Evolutionary conservation across 2,113 vertebrate species (phyloP), one percentile per base, ranked within the genome.

Genomic region (Proteles cristata): DNA sequence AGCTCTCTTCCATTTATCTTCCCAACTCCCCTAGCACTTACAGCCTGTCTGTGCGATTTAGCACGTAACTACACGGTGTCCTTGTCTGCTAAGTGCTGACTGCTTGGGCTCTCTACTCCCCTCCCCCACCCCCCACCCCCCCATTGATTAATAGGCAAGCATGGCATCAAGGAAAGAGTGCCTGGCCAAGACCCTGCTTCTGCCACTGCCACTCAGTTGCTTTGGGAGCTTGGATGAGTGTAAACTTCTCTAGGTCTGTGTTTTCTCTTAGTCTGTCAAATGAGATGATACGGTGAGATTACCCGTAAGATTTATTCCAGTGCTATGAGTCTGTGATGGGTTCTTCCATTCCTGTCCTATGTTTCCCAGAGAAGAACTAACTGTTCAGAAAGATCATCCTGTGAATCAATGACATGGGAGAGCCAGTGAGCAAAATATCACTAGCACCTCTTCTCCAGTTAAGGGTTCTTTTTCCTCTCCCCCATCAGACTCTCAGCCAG

Each of bases 181-280:
- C 25, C 74, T 0, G 2, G 19, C 35, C 2, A 11, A 66, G 3
- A 31, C 23, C 77, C 26, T 58, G 17, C 25, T 25, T 61, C 76
- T 7, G n/a, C 2, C 11, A 1, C 2, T 2, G 25, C 39, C 3
- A 9, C 91, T 35, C 2, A 10, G 10, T 0, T 19, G n/a, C 73
- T 74, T 7, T 31, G 43, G n/a, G 43, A 89, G 43, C 43, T 15
- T n/a, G 39, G 77, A 81, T 23, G 5, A 0, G 0, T 35, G 58
- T 48, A 9, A 10, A 12, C 28, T 48, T 25, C 71, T 58, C 23
- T 7, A 65, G 21, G 58, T 31, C 9, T 81, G 66, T 1, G 35
- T 82, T 86, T 94, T 85, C 35, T 74, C 74, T 48, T 21, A 17
- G 50, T 69, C 7, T 31, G 4, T 76, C 61, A 19, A 43, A 0